Conservation (phyloP, 2,888 invertebrate genomes). For the Apamea sordens region DNA sequence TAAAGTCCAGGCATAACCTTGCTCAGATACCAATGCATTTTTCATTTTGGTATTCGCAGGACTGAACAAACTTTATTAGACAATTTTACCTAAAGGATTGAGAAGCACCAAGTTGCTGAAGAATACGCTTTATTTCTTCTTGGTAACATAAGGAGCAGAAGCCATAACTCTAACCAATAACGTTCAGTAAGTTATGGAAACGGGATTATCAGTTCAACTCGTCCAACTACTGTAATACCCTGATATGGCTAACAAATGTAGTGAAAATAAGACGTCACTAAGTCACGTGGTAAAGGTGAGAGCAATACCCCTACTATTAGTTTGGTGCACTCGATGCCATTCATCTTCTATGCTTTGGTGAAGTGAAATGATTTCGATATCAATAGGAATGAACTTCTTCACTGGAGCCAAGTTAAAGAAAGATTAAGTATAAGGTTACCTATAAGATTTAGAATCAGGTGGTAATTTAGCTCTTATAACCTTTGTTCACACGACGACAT, state of each 20-base stretch:
- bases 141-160: neutral
- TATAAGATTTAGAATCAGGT: too few species aligned
- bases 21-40: neutral
- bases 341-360: neutral
- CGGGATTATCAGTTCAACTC: constrained; percentile 20
- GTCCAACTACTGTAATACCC: constrained; percentile 47
- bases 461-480: neutral
- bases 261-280: constrained; percentile 70
- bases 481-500: neutral
- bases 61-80: neutral
- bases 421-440: too few species aligned
- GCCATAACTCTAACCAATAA: neutral
- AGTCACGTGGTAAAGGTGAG: constrained; percentile 76
- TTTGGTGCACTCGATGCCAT: constrained; percentile 22
- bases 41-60: neutral
- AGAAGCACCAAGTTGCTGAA: neutral
- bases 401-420: neutral
- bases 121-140: neutral
- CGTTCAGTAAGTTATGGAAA: neutral
- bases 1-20: too few species aligned
- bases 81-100: neutral
- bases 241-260: constrained; percentile 67
- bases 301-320: constrained; percentile 66
- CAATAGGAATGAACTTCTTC: neutral
- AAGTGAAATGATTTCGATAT: neutral